These are phyloP conservation scores for Rhynchomys soricoides DNA, from an alignment of 2,113 vertebrate species.

Conservation along the genomic window DNA sequence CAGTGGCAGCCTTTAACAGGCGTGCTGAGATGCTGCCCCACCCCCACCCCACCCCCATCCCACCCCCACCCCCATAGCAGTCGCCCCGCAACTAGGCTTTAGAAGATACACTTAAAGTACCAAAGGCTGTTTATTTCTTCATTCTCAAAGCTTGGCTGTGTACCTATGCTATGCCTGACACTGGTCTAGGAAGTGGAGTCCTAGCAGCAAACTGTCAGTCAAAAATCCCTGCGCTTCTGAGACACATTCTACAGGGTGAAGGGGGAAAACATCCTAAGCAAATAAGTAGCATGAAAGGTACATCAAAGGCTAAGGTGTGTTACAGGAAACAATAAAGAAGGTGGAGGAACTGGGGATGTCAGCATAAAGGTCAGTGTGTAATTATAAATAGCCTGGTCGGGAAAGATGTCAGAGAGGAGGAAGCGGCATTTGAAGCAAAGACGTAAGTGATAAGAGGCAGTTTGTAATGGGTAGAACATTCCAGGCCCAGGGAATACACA, in stretches of 20 bases:
- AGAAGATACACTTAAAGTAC: neutral
- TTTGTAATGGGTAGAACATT: neutral
- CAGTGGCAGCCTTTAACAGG: slow-evolving; percentile 36
- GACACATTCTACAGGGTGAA: neutral
- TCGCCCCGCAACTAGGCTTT: neutral
- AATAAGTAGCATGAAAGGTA: neutral
- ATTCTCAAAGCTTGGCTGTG: neutral
- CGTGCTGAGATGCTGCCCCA: neutral
- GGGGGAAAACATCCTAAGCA: neutral
- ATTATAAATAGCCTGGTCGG: neutral
- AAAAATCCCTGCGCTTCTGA: neutral
- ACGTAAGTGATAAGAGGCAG: neutral
- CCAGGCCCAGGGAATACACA: neutral
- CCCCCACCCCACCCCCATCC: neutral
- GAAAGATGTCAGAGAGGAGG: neutral
- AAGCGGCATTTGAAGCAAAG: neutral
- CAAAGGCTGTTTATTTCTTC: neutral
- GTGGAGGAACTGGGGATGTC: neutral
- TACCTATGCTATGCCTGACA: neutral
- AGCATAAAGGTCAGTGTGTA: neutral
- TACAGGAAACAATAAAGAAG: neutral
- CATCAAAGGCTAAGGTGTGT: neutral
- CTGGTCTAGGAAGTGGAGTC: neutral
- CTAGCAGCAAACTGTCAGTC: neutral
- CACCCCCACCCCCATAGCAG: neutral